Percentiles rank a stretch among this genome's conserved stretches.
These are phyloP conservation scores for Pseudachorutes palmiensis DNA, from an alignment of 1,140 invertebrate species.

Conservation along the genomic window DNA sequence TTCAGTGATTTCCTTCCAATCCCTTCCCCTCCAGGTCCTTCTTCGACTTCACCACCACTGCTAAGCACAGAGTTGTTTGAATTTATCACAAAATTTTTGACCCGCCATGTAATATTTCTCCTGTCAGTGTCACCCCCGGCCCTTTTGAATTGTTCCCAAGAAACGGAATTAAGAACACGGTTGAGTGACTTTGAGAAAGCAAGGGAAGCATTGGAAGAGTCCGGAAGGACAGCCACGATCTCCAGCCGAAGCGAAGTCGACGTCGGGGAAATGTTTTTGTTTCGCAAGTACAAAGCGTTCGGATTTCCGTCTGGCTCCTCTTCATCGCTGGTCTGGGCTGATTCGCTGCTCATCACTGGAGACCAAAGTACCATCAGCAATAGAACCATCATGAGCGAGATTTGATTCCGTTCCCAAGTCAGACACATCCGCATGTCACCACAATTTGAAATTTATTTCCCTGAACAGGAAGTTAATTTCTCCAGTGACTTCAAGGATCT, in stretches of 20 bases:
- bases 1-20: too few species aligned
- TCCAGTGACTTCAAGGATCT: too few species aligned
- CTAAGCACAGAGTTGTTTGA: background rate
- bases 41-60: background rate
- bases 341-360: background rate
- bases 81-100: background rate
- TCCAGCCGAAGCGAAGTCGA: background rate
- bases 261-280: background rate
- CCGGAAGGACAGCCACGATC: background rate
- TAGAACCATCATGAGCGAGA: constrained; percentile 2
- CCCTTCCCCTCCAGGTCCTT: background rate
- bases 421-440: constrained; percentile 6
- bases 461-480: background rate
- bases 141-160: background rate
- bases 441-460: background rate
- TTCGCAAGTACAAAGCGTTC: background rate
- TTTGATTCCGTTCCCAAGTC: background rate
- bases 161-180: background rate
- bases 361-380: background rate
- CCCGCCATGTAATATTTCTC: constrained; percentile 6
- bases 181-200: constrained; percentile 1
- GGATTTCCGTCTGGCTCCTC: background rate
- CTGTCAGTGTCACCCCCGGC: background rate
- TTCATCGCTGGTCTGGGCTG: background rate
- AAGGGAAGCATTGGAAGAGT: constrained; percentile 1